Base-by-base conservation (phyloP, 35 echinoderm and acorn worm genomes). In the Chiridota heheva region DNA sequence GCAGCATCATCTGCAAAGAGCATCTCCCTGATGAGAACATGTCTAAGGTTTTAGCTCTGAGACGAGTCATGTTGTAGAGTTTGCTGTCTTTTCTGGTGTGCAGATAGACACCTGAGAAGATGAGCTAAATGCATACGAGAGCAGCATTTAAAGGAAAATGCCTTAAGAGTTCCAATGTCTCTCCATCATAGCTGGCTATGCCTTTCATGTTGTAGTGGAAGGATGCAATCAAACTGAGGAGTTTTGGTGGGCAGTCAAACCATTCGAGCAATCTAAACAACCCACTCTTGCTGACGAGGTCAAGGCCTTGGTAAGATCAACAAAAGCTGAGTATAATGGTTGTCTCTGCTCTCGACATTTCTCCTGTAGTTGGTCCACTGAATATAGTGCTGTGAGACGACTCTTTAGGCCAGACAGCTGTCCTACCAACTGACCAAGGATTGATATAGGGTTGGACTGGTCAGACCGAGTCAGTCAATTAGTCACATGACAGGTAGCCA, bases 1-100 rank as follows among this genome's bases (percentile, higher is more conserved):
- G 81, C 81, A 24, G 66, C 66, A 57, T 84, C 81, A 58, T 84
- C 40, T 1, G 61, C 79, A 7, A 82, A 82, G 2, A 82, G 63
- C 66, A 71, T 71, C 32, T 71, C 67, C 12, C 67, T 36, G 67
- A 71, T 39, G 34, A 55, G 48, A n/a, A n/a, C n/a, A n/a, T n/a
- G n/a, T n/a, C n/a, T n/a, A n/a, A n/a, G 1, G 73, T 58, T 13
- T 57, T 53, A 4, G 49, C 12, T 2, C 24, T 28, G 22, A 58
- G 49, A 4, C 70, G 7, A 4, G 17, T 2, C 4, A 58, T 1
- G 73, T 77, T 77, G 44, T 57, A 77, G 1, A 77, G 73, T 15
- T 24, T 33, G 36, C 73, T 27, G 45, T 77, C 73, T 7, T 31
- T 18, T 5, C 73, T 28, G 3, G 74, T 59, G 42, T 73, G 70